A percentile compares a stretch with the other conserved stretches of the same genome.
Conservation (phyloP, 1,140 invertebrate species). For the Pseudachorutes palmiensis region DNA sequence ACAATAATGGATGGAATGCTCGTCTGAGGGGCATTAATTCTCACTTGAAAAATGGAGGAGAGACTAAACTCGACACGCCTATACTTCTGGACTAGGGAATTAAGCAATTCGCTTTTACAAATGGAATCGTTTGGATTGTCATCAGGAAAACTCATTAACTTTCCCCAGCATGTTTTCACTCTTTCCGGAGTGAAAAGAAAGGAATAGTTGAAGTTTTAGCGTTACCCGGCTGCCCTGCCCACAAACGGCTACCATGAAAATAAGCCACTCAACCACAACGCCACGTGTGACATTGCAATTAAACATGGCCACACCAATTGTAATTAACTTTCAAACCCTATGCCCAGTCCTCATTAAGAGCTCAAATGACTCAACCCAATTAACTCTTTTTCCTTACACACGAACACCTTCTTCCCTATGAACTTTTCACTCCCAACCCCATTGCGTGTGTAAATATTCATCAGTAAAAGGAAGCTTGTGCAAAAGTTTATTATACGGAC, state of each 20-base stretch:
- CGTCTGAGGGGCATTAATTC: no score
- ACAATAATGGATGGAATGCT: no score
- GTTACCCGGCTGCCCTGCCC: background rate
- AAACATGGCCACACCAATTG: background rate
- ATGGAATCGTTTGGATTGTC: constrained; percentile 10
- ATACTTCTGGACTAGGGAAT: background rate
- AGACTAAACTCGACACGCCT: background rate
- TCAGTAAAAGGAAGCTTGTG: background rate
- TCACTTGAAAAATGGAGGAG: background rate
- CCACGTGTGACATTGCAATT: background rate
- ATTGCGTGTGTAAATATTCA: background rate
- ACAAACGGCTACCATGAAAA: background rate
- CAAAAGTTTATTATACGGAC: background rate
- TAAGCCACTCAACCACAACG: background rate
- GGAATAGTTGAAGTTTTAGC: background rate
- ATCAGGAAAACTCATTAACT: constrained; percentile 8
- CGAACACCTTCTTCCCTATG: no score
- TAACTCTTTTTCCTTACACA: no score
- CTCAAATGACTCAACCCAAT: no score
- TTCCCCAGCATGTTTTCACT: background rate
- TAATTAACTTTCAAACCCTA: background rate
- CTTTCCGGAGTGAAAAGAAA: background rate
- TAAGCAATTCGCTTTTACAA: background rate
- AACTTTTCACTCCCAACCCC: background rate
- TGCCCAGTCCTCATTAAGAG: no score